Percentiles rank a stretch among this genome's conserved stretches.
Conservation (phyloP, 2,113 vertebrate species). For the Solea solea region DNA sequence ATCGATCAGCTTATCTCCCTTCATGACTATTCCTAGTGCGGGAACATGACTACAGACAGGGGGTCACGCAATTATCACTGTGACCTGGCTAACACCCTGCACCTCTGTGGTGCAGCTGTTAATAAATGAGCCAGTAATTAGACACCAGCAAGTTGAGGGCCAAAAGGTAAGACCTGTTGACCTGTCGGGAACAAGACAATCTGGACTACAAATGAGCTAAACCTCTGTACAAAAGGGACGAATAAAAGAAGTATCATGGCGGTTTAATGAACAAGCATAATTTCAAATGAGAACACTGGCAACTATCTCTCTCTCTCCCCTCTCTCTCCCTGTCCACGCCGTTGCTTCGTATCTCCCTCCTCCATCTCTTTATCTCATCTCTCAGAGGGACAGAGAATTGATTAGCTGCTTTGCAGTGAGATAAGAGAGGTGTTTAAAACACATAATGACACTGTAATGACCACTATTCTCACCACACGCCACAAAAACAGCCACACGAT, state of each 20-base stretch:
- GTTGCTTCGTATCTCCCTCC: slow-evolving; percentile 32
- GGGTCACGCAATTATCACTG: slow-evolving; percentile 43
- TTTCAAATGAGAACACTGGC: not conserved
- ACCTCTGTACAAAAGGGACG: not conserved
- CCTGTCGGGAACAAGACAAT: not conserved
- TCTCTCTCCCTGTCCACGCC: slow-evolving; percentile 4
- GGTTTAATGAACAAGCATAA: not conserved
- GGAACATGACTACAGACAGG: slow-evolving; percentile 45
- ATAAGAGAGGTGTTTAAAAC: slow-evolving; percentile 73
- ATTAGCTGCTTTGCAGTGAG: slow-evolving; percentile 51
- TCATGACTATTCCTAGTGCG: slow-evolving; percentile 1
- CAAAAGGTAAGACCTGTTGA: slow-evolving; percentile 20
- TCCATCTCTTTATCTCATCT: slow-evolving; percentile 63
- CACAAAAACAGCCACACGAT: slow-evolving; percentile 66
- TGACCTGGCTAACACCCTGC: slow-evolving; percentile 35
- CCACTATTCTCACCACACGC: slow-evolving; percentile 60
- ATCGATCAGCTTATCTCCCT: slow-evolving; percentile 13
- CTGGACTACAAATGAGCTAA: not conserved
- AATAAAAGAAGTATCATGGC: not conserved
- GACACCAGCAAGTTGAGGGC: slow-evolving; percentile 33
- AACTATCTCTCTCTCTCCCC: slow-evolving; percentile 10
- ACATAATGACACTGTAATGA: slow-evolving; percentile 74
- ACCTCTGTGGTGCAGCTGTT: slow-evolving; percentile 45
- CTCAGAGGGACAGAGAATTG: slow-evolving; percentile 56
- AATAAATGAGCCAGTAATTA: slow-evolving; percentile 65